Percentiles rank a stretch among this genome's conserved stretches.
Evolutionary conservation across 2,888 invertebrate species (phyloP).

Genomic region (Andrena camellia): DNA sequence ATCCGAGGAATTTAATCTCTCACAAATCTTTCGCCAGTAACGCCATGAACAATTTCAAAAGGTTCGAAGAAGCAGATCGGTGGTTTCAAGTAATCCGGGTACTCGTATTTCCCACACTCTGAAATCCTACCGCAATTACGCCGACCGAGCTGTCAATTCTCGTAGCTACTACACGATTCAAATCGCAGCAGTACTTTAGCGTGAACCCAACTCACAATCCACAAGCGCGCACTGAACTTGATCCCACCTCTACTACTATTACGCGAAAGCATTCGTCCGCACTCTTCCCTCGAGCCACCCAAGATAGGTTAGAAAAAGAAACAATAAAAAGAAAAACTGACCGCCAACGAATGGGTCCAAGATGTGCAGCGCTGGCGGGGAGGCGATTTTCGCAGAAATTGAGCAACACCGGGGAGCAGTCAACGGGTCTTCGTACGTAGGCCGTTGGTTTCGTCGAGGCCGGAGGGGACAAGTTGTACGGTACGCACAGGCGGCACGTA

Average conservation of each 20-base stretch:
- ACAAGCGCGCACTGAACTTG: conserved; percentile 6
- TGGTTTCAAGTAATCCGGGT: not conserved
- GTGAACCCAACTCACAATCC: not conserved
- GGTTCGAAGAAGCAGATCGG: not conserved
- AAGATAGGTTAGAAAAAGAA: no score
- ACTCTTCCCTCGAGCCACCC: not conserved
- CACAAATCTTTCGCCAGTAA: not conserved
- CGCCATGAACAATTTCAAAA: not conserved
- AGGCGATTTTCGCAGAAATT: conserved; percentile 49
- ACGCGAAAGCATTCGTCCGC: conserved; percentile 9
- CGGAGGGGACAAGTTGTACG: conserved; percentile 49
- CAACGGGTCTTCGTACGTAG: conserved; percentile 40
- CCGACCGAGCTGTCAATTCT: not conserved
- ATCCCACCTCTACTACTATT: not conserved
- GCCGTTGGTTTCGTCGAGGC: conserved; percentile 21
- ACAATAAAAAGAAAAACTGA: conserved; percentile 8
- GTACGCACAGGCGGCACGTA: conserved; percentile 42
- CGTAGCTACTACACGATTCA: not conserved
- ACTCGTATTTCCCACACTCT: no score
- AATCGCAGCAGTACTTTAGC: not conserved
- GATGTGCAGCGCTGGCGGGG: conserved; percentile 31
- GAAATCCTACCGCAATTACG: not conserved
- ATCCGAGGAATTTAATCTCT: not conserved
- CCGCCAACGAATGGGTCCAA: conserved; percentile 25
- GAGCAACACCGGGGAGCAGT: conserved; percentile 26